A percentile compares a stretch with the other conserved stretches of the same genome.
Evolutionary conservation across 2,797 vertebrate genomes (phyloP).

Genomic region (Phataginus tetradactyla): DNA sequence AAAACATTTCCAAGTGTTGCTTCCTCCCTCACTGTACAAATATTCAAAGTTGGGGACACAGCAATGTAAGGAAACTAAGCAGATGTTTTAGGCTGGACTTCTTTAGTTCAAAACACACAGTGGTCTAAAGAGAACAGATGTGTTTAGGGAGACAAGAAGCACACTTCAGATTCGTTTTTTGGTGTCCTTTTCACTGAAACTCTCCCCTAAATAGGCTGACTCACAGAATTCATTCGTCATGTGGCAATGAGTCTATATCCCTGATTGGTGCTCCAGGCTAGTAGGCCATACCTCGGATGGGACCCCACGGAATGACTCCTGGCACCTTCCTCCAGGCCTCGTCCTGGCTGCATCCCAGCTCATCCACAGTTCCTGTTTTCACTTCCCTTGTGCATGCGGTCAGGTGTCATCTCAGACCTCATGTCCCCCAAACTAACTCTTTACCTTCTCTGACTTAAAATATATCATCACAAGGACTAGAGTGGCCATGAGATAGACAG

Average conservation of each 20-base stretch:
- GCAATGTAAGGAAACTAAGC: neutral
- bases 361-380: neutral
- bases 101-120: neutral
- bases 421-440: neutral
- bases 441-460: neutral
- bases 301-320: neutral
- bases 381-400: neutral
- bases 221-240: neutral
- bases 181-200: neutral
- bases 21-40: constrained; percentile 24
- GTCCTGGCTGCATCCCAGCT: neutral
- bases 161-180: neutral
- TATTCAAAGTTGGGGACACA: neutral
- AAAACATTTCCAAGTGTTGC: neutral
- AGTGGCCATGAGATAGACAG: neutral
- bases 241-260: neutral
- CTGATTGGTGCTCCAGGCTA: neutral
- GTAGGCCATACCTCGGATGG: neutral
- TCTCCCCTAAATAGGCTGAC: neutral
- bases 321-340: neutral
- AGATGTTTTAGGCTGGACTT: neutral
- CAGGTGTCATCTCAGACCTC: neutral
- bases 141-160: neutral
- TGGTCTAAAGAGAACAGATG: neutral
- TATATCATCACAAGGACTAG: neutral